Conservation (phyloP, 2,113 vertebrate genomes). For the Myotis brandtii region DNA sequence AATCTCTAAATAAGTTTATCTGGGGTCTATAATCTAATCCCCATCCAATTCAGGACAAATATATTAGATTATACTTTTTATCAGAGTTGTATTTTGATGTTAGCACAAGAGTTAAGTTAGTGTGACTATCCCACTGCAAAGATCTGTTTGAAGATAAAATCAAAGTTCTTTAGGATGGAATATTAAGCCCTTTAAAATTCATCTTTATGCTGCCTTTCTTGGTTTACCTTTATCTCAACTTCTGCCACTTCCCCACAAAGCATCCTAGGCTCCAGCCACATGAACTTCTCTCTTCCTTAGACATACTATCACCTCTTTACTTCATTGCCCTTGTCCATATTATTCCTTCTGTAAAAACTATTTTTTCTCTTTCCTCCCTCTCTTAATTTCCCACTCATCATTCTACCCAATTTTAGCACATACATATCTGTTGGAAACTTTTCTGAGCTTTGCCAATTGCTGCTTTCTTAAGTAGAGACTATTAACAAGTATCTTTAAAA, state of each 20-base stretch:
- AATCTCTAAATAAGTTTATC: conserved; percentile 42
- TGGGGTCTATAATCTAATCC: conserved; percentile 23
- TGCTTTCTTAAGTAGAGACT: not conserved
- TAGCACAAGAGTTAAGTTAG: not conserved
- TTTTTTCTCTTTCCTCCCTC: not conserved
- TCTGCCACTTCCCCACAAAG: not conserved
- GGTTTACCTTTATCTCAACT: not conserved
- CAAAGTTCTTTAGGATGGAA: not conserved
- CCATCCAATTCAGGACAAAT: not conserved
- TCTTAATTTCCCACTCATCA: not conserved
- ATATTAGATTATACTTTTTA: not conserved
- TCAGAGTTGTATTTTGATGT: not conserved
- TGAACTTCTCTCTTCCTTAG: not conserved
- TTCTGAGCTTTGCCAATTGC: not conserved
- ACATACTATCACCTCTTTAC: not conserved
- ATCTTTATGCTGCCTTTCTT: not conserved
- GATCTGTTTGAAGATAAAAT: not conserved
- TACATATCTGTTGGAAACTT: not conserved
- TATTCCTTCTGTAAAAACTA: not conserved
- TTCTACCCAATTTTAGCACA: not conserved
- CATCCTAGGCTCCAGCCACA: not conserved
- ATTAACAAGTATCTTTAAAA: not conserved
- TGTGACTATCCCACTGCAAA: not conserved
- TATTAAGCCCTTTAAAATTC: not conserved
- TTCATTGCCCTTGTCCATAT: not conserved